Evolutionary conservation across 2,113 vertebrate genomes (phyloP), one percentile per base, ranked within the genome.

Genomic region (Scatophagus argus): DNA sequence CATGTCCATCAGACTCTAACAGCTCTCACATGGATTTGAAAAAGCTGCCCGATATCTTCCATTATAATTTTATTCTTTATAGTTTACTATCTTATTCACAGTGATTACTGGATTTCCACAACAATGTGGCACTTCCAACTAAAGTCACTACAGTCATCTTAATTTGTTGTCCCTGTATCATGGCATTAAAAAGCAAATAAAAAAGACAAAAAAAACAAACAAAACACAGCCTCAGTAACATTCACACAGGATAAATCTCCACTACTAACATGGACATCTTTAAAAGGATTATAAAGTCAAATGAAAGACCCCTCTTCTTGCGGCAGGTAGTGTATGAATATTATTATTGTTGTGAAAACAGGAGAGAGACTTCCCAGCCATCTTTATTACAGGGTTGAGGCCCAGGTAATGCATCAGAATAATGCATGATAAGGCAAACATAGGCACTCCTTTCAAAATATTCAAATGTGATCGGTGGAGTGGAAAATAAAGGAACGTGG

Each of bases 371-470:
- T 90, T 88, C 63, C 56, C 64, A 73, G 85, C 79, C 82, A 82
- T 94, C 87, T 93, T 93, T 94, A 94, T 94, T 93, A 90, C 85
- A 21, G 80, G 81, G 91, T 91, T 93, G 89, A 89, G 84, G 83
- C 74, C 71, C 82, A 89, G 91, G 92, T 92, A 91, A 92, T 93
- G 91, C 84, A 74, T 91, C 84, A 92, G 93, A 94, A 93, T 94
- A 94, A 94, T 93, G 89, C 94, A 94, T 95, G 93, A 92, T 94
- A 94, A 94, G 92, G 92, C 93, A 93, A 94, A 94, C 94, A 95
- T 87, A 88, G 93, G 89, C 91, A 90, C 91, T 92, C 87, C 91
- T 94, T 92, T 93, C 87, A 91, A 91, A 89, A 93, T 91, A 93
- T 94, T 95, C 93, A 93, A 94, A 95, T 95, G 93, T 77, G 89